Conservation (phyloP, 1,140 invertebrate species). For the Himalopsyche phryganea region DNA sequence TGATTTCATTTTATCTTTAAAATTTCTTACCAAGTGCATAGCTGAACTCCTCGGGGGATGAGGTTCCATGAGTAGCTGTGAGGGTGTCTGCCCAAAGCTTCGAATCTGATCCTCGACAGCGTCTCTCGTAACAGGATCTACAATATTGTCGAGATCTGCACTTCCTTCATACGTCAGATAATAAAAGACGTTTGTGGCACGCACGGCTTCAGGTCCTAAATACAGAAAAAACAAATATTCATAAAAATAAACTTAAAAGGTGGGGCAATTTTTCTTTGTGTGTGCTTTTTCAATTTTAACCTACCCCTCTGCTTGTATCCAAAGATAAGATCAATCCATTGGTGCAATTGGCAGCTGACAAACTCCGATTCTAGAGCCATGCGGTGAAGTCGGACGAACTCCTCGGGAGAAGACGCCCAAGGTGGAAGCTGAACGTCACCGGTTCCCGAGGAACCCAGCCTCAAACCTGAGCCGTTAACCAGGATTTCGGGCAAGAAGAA, state of each 20-base stretch:
- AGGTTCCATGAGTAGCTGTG: slow-evolving; percentile 94
- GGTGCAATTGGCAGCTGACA: slow-evolving; percentile 98
- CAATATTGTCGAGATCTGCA: slow-evolving; percentile 88
- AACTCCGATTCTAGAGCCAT: slow-evolving; percentile 99
- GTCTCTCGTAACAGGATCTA: slow-evolving; percentile 87
- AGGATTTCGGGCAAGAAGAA: slow-evolving; percentile 99
- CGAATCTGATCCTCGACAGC: slow-evolving; percentile 97
- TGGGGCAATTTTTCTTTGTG: too few relatives aligned
- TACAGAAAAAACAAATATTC: not conserved
- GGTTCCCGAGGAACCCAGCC: slow-evolving; percentile 85
- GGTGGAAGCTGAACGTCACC: slow-evolving; percentile 89
- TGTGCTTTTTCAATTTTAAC: not conserved
- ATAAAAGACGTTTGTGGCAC: slow-evolving; percentile 98
- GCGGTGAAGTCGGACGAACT: slow-evolving; percentile 95
- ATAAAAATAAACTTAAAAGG: not conserved
- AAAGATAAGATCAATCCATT: slow-evolving; percentile 99
- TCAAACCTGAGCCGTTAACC: slow-evolving; percentile 82
- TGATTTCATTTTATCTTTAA: too few relatives aligned
- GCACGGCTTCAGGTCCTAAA: slow-evolving; percentile 89
- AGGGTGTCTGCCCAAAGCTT: slow-evolving; percentile 98
- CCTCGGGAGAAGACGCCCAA: slow-evolving; percentile 95
- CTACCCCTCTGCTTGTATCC: slow-evolving; percentile 97
- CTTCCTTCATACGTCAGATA: slow-evolving; percentile 98
- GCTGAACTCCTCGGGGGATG: slow-evolving; percentile 96
- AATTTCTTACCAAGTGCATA: slow-evolving; percentile 81